Evolutionary conservation across 2,888 invertebrate species (phyloP).

Genomic region (Altica lythri): DNA sequence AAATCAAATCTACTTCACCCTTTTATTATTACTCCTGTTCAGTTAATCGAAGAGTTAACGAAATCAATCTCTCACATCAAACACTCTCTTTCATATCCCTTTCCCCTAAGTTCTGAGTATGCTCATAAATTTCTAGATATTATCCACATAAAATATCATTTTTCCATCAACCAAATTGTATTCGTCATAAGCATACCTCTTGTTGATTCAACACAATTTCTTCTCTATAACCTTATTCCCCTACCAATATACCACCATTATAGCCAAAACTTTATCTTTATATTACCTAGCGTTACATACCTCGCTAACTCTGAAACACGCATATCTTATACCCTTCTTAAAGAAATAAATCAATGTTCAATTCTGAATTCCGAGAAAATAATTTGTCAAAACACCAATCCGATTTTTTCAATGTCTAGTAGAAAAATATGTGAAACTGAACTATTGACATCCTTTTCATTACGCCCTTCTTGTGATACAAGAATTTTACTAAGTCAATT

Average conservation of each 20-base stretch:
- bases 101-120: constrained; percentile 4
- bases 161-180: constrained; percentile 13
- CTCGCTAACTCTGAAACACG: constrained; percentile 19
- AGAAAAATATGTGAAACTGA: constrained; percentile 26
- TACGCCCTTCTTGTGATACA: constrained; percentile 15
- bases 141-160: background rate
- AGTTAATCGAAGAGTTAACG: constrained; percentile 17
- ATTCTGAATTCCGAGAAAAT: constrained; percentile 1
- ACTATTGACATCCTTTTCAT: background rate
- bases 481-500: constrained; percentile 1
- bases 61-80: constrained; percentile 10
- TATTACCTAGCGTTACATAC: constrained; percentile 22
- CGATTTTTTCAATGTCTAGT: constrained; percentile 12
- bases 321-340: constrained; percentile 10
- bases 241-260: constrained; percentile 13
- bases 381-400: constrained; percentile 13
- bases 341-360: constrained; percentile 10
- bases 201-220: constrained; percentile 1
- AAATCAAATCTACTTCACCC: constrained; percentile 26
- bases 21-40: constrained; percentile 19
- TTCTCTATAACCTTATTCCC: constrained; percentile 16
- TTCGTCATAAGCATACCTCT: constrained; percentile 16
- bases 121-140: background rate
- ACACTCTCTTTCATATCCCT: background rate
- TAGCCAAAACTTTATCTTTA: constrained; percentile 12